Percentiles rank a stretch among this genome's conserved stretches.
These are phyloP conservation scores for Ancistrus triradiatus DNA, from an alignment of 2,113 vertebrate genomes.

Conservation along the genomic window DNA sequence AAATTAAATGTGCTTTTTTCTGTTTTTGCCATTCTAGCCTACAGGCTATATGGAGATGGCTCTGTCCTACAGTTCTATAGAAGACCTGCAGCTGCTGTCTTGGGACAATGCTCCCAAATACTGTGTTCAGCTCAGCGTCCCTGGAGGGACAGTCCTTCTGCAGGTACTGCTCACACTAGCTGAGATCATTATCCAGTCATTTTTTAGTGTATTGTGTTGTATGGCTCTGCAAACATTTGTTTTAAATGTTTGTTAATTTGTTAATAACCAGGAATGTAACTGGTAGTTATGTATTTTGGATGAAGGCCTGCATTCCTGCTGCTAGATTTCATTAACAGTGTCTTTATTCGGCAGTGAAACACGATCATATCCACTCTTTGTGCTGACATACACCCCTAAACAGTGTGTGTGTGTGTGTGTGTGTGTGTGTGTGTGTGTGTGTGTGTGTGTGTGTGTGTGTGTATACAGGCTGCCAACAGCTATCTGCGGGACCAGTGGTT, in stretches of 20 bases:
- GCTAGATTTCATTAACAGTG: neutral
- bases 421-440: too few relatives aligned
- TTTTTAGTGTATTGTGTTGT: too few relatives aligned
- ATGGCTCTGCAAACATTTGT: too few relatives aligned
- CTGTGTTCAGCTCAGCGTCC: slow-evolving; percentile 97
- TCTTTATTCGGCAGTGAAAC: neutral
- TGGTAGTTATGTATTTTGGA: neutral
- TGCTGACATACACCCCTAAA: too few relatives aligned
- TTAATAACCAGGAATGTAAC: too few relatives aligned
- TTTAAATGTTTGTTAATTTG: too few relatives aligned
- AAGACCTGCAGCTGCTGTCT: slow-evolving; percentile 95
- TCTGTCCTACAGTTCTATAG: slow-evolving; percentile 95
- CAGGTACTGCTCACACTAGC: slow-evolving; percentile 85
- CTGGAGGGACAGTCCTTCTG: slow-evolving; percentile 89
- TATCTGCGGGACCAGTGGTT: slow-evolving; percentile 99
- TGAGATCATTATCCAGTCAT: too few relatives aligned
- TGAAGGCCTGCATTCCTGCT: neutral
- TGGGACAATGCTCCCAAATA: slow-evolving; percentile 99
- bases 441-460: slow-evolving; percentile 34
- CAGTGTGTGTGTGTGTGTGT: slow-evolving; percentile 9
- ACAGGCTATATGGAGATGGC: slow-evolving; percentile 97
- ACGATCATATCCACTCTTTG: neutral
- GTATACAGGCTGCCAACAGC: slow-evolving; percentile 90
- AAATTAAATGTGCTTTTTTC: slow-evolving; percentile 33
- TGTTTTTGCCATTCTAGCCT: slow-evolving; percentile 71